phyloP scores from a whole-genome alignment of 2,888 invertebrate species.

The Drosophila helvetica region DNA sequence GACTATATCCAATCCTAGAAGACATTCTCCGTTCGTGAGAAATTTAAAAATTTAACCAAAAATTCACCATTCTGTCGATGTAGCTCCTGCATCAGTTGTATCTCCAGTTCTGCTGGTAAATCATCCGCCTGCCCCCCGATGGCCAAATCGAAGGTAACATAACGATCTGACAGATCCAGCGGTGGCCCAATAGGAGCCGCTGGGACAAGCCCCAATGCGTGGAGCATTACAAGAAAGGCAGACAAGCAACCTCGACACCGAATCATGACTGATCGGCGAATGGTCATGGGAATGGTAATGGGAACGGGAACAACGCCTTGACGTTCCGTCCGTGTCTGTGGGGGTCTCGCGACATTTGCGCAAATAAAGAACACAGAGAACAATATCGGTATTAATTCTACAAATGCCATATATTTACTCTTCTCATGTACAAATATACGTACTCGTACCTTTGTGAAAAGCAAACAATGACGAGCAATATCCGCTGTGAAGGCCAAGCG shows the following conservation, averaged over 20 bases:
- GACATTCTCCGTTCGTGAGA: not conserved
- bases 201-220: not conserved
- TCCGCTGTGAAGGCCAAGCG: conserved; percentile 17
- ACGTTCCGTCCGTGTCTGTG: not conserved
- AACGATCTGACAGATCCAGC: not conserved
- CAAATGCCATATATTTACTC: conserved; percentile 18
- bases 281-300: not conserved
- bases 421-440: conserved; percentile 6
- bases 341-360: conserved; percentile 38
- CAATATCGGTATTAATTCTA: not conserved
- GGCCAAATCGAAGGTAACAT: not conserved
- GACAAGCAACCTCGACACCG: not conserved
- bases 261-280: conserved; percentile 32
- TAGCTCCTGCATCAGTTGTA: conserved; percentile 21
- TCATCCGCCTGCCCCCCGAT: not conserved
- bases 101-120: conserved; percentile 6
- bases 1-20: conserved; percentile 28
- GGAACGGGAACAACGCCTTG: not conserved
- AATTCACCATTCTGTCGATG: conserved; percentile 32
- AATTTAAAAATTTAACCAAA: not conserved
- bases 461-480: conserved; percentile 26
- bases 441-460: not conserved
- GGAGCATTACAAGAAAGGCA: conserved; percentile 12
- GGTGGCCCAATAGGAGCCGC: conserved; percentile 2
- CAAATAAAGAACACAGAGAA: conserved; percentile 43